These are phyloP conservation scores for Ophion costatus DNA, from an alignment of 2,888 invertebrate genomes.

Conservation along the genomic window DNA sequence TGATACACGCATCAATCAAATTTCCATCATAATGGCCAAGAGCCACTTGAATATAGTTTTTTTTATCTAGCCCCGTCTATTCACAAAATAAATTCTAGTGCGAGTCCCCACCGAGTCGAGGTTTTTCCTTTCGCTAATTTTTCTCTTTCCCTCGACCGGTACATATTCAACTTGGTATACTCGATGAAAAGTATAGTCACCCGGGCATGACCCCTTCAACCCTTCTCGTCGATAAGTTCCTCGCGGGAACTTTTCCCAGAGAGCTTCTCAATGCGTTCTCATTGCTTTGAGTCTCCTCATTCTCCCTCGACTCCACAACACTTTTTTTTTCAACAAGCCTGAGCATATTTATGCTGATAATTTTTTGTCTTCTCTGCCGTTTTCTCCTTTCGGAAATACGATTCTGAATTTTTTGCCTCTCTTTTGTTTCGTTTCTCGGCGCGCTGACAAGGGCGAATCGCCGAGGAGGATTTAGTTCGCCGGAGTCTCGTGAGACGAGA, in stretches of 20 bases:
- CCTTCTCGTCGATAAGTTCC: conserved; percentile 16
- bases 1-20: no score
- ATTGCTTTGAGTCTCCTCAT: conserved; percentile 6
- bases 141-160: background rate
- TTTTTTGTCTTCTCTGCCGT: background rate
- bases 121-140: background rate
- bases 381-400: conserved; percentile 8
- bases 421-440: conserved; percentile 7
- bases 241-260: background rate
- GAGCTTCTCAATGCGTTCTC: conserved; percentile 17
- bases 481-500: background rate
- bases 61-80: no score
- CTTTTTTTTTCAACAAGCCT: background rate
- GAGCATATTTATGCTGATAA: conserved; percentile 20
- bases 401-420: background rate
- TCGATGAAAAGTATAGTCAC: conserved; percentile 21
- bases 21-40: no score
- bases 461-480: conserved; percentile 39
- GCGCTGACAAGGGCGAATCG: conserved; percentile 27
- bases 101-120: background rate
- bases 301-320: background rate
- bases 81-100: background rate
- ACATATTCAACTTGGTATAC: conserved; percentile 2
- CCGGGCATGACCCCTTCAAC: background rate
- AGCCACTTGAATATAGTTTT: no score